Conservation (phyloP, 2,888 invertebrate species). For the Ariolimax columbianus region DNA sequence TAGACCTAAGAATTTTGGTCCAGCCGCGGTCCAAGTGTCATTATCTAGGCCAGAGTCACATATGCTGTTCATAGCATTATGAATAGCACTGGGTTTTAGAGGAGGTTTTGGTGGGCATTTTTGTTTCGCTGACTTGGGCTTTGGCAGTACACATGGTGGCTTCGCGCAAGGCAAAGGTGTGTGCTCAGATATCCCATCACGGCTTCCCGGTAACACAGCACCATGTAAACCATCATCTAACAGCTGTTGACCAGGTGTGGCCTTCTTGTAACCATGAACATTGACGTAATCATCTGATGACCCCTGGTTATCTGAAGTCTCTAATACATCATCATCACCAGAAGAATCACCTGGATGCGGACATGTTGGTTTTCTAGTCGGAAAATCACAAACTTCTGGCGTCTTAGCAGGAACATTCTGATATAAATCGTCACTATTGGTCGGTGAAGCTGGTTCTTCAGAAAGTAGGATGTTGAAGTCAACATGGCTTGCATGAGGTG, state of each 20-base stretch:
- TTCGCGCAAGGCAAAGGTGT: not conserved
- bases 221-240: no score
- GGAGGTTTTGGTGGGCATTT: not conserved
- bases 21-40: no score
- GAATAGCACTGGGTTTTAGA: not conserved
- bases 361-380: not conserved
- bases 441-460: not conserved
- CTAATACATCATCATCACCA: not conserved
- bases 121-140: not conserved
- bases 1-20: not conserved
- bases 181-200: not conserved
- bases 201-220: not conserved
- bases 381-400: not conserved
- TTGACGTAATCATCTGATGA: not conserved
- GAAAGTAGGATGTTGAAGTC: not conserved
- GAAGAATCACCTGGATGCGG: not conserved
- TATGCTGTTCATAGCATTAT: not conserved
- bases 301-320: not conserved
- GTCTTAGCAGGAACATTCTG: not conserved
- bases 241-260: not conserved
- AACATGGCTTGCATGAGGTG: not conserved
- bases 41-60: not conserved
- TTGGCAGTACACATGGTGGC: not conserved
- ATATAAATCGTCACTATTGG: not conserved
- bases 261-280: not conserved